Conservation (phyloP, 2,888 invertebrate species). For the Stenurella melanura region DNA sequence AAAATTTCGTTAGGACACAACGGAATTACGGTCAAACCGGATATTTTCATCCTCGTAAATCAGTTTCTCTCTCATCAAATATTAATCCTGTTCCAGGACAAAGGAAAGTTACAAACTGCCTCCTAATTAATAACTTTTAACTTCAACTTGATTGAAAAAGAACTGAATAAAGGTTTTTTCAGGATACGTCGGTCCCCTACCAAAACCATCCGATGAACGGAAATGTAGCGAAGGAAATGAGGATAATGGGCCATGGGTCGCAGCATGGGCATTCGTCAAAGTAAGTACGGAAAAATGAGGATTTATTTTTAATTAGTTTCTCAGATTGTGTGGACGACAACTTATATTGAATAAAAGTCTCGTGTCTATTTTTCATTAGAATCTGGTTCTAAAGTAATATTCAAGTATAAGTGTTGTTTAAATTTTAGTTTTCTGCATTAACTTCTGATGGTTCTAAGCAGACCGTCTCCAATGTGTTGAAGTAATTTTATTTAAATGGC, state of each 20-base stretch:
- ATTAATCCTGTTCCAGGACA: background rate
- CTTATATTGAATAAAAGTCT: no score
- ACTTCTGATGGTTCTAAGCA: no score
- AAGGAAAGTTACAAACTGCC: background rate
- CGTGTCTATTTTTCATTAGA: no score
- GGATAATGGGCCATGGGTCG: slow-evolving; percentile 93
- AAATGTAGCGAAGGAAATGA: slow-evolving; percentile 90
- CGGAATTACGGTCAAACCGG: background rate
- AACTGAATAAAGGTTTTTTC: slow-evolving; percentile 46
- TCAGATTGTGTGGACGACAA: background rate
- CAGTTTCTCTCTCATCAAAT: background rate
- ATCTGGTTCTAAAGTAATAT: no score
- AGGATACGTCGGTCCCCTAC: slow-evolving; percentile 79
- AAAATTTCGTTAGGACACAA: background rate
- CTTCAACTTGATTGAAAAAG: slow-evolving; percentile 8
- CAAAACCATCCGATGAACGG: slow-evolving; percentile 81
- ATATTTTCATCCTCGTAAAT: background rate
- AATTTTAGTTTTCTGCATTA: no score
- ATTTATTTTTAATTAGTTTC: slow-evolving; percentile 20
- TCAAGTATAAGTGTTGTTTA: no score
- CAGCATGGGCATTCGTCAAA: slow-evolving; percentile 80
- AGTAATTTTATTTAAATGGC: no score
- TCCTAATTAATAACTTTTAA: slow-evolving; percentile 26
- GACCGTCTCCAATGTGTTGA: no score
- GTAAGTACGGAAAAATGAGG: slow-evolving; percentile 70